Base-by-base conservation (phyloP, 2,113 vertebrate genomes). In the Nothoprocta perdicaria region DNA sequence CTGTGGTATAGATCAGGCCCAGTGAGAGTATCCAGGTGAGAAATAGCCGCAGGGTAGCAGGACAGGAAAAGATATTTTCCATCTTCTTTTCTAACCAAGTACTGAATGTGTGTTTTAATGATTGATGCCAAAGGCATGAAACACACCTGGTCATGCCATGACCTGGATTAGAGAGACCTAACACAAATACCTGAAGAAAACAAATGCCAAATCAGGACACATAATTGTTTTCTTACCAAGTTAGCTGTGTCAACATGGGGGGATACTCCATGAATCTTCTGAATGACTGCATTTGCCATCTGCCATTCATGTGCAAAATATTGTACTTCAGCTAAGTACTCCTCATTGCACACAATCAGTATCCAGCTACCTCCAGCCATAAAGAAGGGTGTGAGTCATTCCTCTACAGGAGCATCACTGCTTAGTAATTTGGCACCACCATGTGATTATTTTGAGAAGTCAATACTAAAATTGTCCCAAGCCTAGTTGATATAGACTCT, bases 261-360 rank as follows among this genome's bases (percentile, higher is more conserved):
- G 62, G 9, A 68, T 92, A 72, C 43, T 76, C 40, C 23, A 62
- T n/a, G 58, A 84, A 61, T 43, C 24, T 52, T 81, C 52, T 60
- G 61, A 94, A 84, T 60, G 33, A 80, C 33, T 92, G 66, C 65
- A 63, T 90, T 92, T 79, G 43, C 91, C 93, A 94, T 96, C 91
- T 94, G 93, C 48, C 86, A 15, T 57, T 81, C 66, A 52, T 35
- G 84, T 73, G 26, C 43, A 72, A 79, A 74, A 55, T 29, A 14
- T 12, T 48, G 40, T 38, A 4, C 14, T 86, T 77, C 38, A 72
- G 43, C 58, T 90, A 12, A 26, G 14, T n/a, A 5, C 24, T 75
- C 22, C 48, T 86, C 35, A 35, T 14, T 0, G 2, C 24, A 57
- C 0, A 0, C 48, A 72, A 89, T 6, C 9, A 65, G 6, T 50